Percentiles rank a stretch among this genome's conserved stretches.
Evolutionary conservation across 2,113 vertebrate genomes (phyloP).

Genomic region (Melierax canorus): DNA sequence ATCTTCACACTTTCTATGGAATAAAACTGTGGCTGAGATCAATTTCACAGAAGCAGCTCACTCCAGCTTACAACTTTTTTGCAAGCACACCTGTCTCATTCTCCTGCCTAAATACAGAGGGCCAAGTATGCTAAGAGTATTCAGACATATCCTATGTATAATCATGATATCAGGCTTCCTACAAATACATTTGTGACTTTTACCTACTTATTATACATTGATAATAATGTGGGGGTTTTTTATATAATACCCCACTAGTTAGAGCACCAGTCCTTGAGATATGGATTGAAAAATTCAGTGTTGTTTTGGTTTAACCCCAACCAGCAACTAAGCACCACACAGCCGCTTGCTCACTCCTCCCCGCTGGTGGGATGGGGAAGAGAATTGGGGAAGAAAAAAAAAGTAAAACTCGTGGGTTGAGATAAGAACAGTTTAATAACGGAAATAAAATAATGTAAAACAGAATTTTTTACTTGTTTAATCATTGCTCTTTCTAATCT

Average conservation of each 20-base stretch:
- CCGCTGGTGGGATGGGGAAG: too few species aligned
- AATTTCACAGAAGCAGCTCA: background rate
- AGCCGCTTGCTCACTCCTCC: too few species aligned
- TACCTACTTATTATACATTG: background rate
- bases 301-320: too few species aligned
- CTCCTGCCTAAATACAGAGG: background rate
- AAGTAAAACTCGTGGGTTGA: too few species aligned
- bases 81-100: background rate
- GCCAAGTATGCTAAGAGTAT: background rate
- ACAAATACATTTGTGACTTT: background rate
- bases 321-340: too few species aligned
- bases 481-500: too few species aligned
- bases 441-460: too few species aligned
- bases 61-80: background rate
- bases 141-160: background rate
- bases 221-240: background rate
- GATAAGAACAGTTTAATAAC: too few species aligned
- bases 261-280: background rate
- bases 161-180: background rate
- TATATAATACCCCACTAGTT: background rate
- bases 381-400: too few species aligned
- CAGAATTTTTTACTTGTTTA: too few species aligned
- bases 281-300: background rate
- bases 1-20: background rate
- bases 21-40: background rate